Base-by-base conservation (phyloP, 2,888 invertebrate genomes). In the Conistra vaccinii region DNA sequence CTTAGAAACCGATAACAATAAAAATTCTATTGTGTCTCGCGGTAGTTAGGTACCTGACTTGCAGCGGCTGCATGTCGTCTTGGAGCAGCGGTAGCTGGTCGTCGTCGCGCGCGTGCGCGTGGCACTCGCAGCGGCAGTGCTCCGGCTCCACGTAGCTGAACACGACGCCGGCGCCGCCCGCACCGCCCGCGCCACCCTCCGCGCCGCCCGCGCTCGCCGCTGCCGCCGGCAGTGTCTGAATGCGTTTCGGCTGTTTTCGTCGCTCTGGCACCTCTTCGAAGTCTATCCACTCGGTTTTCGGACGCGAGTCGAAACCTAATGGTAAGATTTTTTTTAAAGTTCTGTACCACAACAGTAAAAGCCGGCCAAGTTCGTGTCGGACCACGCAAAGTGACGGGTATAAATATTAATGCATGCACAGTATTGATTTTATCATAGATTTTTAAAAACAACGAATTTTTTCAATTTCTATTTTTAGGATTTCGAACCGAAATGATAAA, bases 81-180 rank as follows among this genome's bases (percentile, higher is more conserved):
- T 70, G 81, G 75, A 81, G 80, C 70, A 82, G 80, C 53, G 84
- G 81, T 57, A 76, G 78, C 66, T 87, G 90, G 90, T 92, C 92
- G 81, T 93, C 92, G 83, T 92, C 92, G 58, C 82, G 84, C 73
- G 89, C 84, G 79, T 94, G 96, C 90, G 98, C 98, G 94, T 98
- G 98, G 91, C 98, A 98, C 94, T 98, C 98, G 95, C 98, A 98
- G 91, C 98, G 98, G 91, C 98, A 98, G 89, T 98, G 98, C 92
- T 98, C 98, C 9, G 98, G 98, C 93, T 98, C 98, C 72, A 98
- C 98, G 94, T 98, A 98, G 94, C 97, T 98, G 91, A 93, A 91
- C 84, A 97, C 97, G 58, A 97, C 96, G 65, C 92, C 93, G 92
- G 91, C 93, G 75, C 94, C 93, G 68, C 90, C 93, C 81, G 69